These are phyloP conservation scores for Pogonomyrmex californicus DNA, from an alignment of 1,140 invertebrate species.

Conservation along the genomic window DNA sequence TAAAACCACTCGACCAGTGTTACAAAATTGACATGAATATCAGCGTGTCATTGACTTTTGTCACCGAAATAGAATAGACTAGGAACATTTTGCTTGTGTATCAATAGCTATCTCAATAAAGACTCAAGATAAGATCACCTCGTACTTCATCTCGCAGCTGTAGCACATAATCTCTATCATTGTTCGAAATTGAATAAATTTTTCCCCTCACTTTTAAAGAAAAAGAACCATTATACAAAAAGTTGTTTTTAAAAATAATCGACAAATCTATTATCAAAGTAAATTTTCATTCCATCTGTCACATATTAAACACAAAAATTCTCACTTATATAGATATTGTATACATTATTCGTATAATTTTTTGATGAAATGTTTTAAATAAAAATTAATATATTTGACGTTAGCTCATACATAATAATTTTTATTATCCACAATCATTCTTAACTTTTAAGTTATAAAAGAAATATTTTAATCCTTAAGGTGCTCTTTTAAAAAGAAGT, in stretches of 20 bases:
- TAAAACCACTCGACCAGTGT: not conserved
- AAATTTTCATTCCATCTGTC: not conserved
- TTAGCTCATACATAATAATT: not conserved
- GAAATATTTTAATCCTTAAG: not conserved
- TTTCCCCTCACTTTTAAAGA: not conserved
- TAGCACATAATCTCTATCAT: conserved; percentile 75
- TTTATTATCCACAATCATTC: not conserved
- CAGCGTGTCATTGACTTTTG: not conserved
- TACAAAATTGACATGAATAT: not conserved
- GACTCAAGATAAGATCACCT: conserved; percentile 76
- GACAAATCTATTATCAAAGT: not conserved
- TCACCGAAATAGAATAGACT: conserved; percentile 4
- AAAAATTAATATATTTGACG: not conserved
- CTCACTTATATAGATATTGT: not conserved
- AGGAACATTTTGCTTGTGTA: too few relatives aligned
- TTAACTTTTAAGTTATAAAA: not conserved
- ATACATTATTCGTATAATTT: not conserved
- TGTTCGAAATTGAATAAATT: conserved; percentile 58
- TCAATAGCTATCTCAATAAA: conserved; percentile 41
- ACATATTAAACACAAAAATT: not conserved
- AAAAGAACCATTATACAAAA: not conserved
- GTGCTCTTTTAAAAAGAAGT: not conserved
- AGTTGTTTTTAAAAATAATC: not conserved
- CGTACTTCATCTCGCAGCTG: conserved; percentile 73
- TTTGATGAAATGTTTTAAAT: not conserved